Evolutionary conservation across 1,140 invertebrate species (phyloP).

Genomic region (Saccostrea glomerata): DNA sequence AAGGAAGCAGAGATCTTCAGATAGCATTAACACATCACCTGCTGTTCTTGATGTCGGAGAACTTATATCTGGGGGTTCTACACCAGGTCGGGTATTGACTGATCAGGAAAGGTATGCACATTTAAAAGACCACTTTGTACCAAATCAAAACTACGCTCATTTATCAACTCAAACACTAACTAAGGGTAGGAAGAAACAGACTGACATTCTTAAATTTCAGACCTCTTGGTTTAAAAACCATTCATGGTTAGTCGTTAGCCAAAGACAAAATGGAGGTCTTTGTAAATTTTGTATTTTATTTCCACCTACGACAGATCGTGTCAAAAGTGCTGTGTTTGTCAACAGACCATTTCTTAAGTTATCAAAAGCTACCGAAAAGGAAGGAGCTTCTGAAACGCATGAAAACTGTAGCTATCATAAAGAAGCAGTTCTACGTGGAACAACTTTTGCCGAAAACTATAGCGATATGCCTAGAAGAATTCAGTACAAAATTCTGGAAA

Average conservation of each 20-base stretch:
- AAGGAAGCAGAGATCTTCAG: too few species aligned
- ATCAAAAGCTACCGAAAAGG: conserved; percentile 1
- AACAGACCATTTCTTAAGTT: neutral
- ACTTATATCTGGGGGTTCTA: neutral
- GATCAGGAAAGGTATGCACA: neutral
- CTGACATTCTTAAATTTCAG: too few species aligned
- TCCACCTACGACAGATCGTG: neutral
- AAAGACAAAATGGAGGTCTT: too few species aligned
- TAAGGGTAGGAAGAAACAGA: too few species aligned
- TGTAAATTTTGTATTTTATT: conserved; percentile 8
- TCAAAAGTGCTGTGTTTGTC: conserved; percentile 8
- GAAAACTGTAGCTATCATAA: neutral
- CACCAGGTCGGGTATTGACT: neutral
- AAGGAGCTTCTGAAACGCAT: neutral
- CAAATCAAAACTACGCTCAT: too few species aligned
- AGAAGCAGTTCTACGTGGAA: neutral
- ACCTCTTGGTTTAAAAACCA: too few species aligned
- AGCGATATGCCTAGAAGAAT: neutral
- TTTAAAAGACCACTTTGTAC: too few species aligned
- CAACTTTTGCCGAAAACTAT: neutral
- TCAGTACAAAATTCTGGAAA: too few species aligned
- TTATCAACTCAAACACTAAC: too few species aligned
- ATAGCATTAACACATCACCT: neutral
- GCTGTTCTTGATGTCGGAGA: conserved; percentile 1
- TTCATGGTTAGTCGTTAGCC: too few species aligned